Evolutionary conservation across 2,113 vertebrate genomes (phyloP).

Genomic region (Myanophis thanlyinensis): DNA sequence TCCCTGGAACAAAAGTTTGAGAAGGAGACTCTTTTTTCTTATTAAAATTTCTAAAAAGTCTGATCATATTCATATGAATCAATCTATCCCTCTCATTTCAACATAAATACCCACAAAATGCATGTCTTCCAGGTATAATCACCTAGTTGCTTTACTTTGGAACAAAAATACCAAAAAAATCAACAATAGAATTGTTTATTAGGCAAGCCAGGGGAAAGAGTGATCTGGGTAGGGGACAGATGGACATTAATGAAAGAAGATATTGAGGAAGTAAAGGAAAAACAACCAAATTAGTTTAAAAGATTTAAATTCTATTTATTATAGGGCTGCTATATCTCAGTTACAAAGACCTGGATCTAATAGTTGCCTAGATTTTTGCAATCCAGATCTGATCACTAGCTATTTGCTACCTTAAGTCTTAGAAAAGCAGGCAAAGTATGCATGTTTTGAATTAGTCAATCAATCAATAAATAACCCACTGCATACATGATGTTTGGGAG

Average conservation of each 20-base stretch:
- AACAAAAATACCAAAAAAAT: not conserved
- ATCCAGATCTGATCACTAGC: not conserved
- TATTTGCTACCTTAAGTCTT: not conserved
- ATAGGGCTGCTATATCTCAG: not conserved
- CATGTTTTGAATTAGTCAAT: not conserved
- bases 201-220: not conserved
- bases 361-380: not conserved
- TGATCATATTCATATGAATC: not conserved
- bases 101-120: not conserved
- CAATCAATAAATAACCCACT: not conserved
- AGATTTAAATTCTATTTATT: not conserved
- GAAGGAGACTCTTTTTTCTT: not conserved
- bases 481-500: not conserved
- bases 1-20: not conserved
- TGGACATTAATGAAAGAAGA: not conserved
- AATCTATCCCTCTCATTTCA: not conserved
- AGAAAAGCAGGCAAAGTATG: not conserved
- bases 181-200: not conserved
- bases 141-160: not conserved
- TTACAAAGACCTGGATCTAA: not conserved
- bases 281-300: not conserved
- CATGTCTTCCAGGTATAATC: not conserved
- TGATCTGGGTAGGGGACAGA: not conserved
- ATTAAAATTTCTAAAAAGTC: not conserved
- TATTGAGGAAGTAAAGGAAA: not conserved